A percentile compares a stretch with the other conserved stretches of the same genome.
Evolutionary conservation across 1,140 invertebrate genomes (phyloP).

Genomic region (Diprion similis): DNA sequence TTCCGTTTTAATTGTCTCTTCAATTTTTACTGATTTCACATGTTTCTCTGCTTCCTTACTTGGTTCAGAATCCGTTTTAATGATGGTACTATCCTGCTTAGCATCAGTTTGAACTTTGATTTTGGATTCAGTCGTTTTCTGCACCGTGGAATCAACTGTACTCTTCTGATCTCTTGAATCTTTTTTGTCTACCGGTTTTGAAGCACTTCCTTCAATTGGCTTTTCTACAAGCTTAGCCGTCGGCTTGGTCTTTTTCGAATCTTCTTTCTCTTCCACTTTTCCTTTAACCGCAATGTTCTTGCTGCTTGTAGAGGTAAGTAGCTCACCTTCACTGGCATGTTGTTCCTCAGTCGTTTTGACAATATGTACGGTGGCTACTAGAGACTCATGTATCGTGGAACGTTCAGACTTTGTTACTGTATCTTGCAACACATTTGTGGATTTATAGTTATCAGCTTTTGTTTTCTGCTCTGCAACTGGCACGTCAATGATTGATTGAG

Average conservation of each 20-base stretch:
- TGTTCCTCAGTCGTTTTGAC: background rate
- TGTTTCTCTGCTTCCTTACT: background rate
- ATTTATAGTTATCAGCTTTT: background rate
- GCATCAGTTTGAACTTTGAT: background rate
- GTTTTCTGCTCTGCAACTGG: constrained; percentile 5
- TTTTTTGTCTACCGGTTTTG: background rate
- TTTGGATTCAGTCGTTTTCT: background rate
- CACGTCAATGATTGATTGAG: background rate
- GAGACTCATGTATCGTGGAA: background rate
- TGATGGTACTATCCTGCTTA: background rate
- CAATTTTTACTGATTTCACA: background rate
- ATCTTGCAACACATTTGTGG: too few species aligned
- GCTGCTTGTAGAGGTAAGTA: background rate
- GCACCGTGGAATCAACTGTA: background rate
- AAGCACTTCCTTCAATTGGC: background rate
- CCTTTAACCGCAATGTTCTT: background rate
- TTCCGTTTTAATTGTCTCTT: background rate
- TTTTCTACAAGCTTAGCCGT: background rate
- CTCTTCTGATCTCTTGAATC: background rate
- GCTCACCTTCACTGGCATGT: background rate
- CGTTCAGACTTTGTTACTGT: background rate
- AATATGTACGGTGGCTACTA: background rate
- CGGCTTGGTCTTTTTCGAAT: background rate
- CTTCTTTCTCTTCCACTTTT: background rate
- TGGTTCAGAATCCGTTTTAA: background rate